Percentiles rank a stretch among this genome's conserved stretches.
Conservation (phyloP, 2,888 invertebrate species). For the Ophioninae sp. region DNA sequence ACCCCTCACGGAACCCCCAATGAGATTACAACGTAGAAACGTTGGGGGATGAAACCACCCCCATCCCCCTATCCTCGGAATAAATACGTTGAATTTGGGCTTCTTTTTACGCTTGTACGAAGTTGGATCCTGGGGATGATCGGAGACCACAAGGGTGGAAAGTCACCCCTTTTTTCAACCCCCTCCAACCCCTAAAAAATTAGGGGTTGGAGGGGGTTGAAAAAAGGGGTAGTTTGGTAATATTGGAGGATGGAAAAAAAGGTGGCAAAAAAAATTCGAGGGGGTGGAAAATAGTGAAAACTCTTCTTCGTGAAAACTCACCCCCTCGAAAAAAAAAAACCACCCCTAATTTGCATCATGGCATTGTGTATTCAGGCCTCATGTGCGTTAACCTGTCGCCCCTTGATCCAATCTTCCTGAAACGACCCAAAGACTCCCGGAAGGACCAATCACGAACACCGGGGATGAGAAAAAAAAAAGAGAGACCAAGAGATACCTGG, state of each 20-base stretch:
- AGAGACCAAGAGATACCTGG: background rate
- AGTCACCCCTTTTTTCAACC: too few relatives aligned
- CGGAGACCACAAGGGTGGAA: slow-evolving; percentile 28
- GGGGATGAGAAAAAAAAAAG: background rate
- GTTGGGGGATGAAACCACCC: background rate
- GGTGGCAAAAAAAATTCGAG: slow-evolving; percentile 36
- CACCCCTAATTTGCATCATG: slow-evolving; percentile 68
- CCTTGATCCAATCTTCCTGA: slow-evolving; percentile 69
- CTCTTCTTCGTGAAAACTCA: background rate
- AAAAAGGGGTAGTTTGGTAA: slow-evolving; percentile 15
- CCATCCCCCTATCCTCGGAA: background rate
- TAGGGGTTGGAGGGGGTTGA: background rate
- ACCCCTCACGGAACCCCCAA: slow-evolving; percentile 61
- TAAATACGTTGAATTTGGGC: slow-evolving; percentile 49
- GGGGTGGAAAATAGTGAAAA: background rate
- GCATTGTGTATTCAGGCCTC: slow-evolving; percentile 70
- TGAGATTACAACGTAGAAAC: slow-evolving; percentile 68
- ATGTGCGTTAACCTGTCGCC: slow-evolving; percentile 67
- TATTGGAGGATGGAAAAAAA: slow-evolving; percentile 6
- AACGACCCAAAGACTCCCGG: slow-evolving; percentile 63
- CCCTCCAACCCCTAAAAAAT: too few relatives aligned
- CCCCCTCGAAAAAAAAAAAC: slow-evolving; percentile 34
- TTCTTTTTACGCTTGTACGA: slow-evolving; percentile 15
- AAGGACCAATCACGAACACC: slow-evolving; percentile 21
- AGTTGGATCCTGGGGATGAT: slow-evolving; percentile 14